phyloP scores from a whole-genome alignment of 2,113 vertebrate species.

The Colaptes auratus region DNA sequence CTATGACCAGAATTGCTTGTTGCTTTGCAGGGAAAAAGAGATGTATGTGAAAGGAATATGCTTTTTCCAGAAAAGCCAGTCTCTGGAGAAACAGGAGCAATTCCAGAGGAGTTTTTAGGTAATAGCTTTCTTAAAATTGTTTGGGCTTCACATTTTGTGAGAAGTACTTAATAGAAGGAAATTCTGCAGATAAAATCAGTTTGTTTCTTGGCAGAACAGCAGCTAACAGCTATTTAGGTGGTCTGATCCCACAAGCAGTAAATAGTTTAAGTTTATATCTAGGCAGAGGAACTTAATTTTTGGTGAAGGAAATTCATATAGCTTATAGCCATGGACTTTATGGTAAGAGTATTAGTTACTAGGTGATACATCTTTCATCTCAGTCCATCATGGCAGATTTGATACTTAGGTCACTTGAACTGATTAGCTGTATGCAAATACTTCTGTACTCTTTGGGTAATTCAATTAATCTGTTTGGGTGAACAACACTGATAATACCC shows the following conservation, averaged over 20 bases:
- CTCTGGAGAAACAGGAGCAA: background rate
- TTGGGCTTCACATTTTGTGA: background rate
- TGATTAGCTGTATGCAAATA: background rate
- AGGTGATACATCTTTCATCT: background rate
- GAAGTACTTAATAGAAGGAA: background rate
- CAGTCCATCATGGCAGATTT: background rate
- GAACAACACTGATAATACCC: background rate
- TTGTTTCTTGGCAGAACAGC: background rate
- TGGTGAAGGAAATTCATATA: background rate
- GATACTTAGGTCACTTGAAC: background rate
- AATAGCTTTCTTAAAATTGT: background rate
- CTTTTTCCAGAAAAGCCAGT: background rate
- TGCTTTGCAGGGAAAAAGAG: background rate
- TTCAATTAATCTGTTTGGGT: background rate
- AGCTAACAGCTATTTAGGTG: background rate
- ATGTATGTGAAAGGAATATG: fast-evolving
- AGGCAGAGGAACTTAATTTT: background rate
- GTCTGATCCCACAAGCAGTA: background rate
- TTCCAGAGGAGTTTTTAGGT: background rate
- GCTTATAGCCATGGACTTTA: background rate
- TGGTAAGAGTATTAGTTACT: background rate
- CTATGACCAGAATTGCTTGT: background rate
- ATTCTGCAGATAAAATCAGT: background rate
- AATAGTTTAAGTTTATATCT: background rate
- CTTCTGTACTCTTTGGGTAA: background rate